A percentile compares a stretch with the other conserved stretches of the same genome.
These are phyloP conservation scores for Melanchra persicariae DNA, from an alignment of 2,888 invertebrate species.

Conservation along the genomic window DNA sequence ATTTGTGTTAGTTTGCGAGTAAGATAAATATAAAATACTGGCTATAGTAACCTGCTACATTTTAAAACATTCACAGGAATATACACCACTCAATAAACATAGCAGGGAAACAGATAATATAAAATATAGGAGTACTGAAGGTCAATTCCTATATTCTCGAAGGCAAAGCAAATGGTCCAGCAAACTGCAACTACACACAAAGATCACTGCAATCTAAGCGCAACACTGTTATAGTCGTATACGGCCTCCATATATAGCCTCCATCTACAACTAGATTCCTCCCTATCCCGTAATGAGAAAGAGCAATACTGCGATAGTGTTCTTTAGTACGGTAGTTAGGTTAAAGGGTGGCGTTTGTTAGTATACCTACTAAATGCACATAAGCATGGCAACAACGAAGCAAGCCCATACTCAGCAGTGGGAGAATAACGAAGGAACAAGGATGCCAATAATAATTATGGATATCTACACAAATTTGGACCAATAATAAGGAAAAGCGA, in stretches of 20 bases:
- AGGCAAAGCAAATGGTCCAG: constrained; percentile 40
- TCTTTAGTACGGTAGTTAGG: constrained; percentile 4
- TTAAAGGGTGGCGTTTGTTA: neutral
- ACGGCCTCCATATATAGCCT: constrained; percentile 6
- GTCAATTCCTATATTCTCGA: constrained; percentile 8
- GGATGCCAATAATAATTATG: neutral
- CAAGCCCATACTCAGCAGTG: neutral
- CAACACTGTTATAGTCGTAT: constrained; percentile 27
- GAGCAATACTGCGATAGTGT: constrained; percentile 28
- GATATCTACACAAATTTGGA: neutral
- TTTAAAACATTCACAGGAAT: neutral
- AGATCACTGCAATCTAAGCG: constrained; percentile 37
- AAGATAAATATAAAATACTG: neutral
- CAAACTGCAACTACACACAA: constrained; percentile 31
- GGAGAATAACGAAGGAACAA: neutral
- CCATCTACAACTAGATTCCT: constrained; percentile 12
- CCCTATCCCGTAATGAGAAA: constrained; percentile 29
- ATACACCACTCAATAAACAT: neutral
- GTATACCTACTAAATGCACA: neutral
- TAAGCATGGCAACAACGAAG: neutral
- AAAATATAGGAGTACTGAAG: neutral
- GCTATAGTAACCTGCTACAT: neutral
- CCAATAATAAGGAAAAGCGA: neutral
- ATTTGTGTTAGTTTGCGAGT: neutral
- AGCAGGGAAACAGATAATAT: too few species aligned